Evolutionary conservation across 2,797 vertebrate species (phyloP), one percentile per base, ranked within the genome.

Genomic region (Cyclopterus lumpus): DNA sequence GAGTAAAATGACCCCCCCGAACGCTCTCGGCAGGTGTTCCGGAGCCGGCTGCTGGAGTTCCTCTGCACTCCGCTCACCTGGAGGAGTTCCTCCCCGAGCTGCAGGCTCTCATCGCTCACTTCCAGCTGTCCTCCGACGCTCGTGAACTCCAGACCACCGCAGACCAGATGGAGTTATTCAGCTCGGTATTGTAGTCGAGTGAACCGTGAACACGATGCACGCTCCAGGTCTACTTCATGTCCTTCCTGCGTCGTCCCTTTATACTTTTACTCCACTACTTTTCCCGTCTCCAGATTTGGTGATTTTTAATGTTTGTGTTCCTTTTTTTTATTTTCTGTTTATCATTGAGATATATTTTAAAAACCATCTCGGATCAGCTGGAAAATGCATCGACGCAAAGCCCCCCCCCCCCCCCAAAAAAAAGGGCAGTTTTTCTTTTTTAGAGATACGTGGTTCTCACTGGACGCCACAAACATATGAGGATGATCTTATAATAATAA

Each of bases 151-250:
- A 38, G 75, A 94, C 85, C 22, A 71, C 86, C 9, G 89, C 87
- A 40, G 90, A 94, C 68, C 94, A 96, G 86, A 93, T 92, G 88
- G 88, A 95, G 58, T 60, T 96, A 3, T 94, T 95, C 77, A 91
- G 80, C 71, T 20, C 85, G 91, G 93, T 95, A 93, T 75, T 10
- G 1, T 2, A 20, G 26, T 12, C 53, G 53, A 5, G 3, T 8
- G 36, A 8, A 3, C 24, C 26, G 55, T 16, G 2, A 54, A 10
- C 18, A 18, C 7, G 24, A 4, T 18, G 16, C 7, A 30, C 16
- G 26, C 18, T 53, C 22, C 1, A 53, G 22, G 51, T 28, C 12
- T 8, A 28, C 14, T 54, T 5, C 40, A 42, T 14, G 12, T 46
- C 16, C 1, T 44, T 16, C 15, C 16, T 15, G 15, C 12, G 4